A percentile compares a stretch with the other conserved stretches of the same genome.
Conservation (phyloP, 2,888 invertebrate genomes). For the Scaptomyza polygonia region DNA sequence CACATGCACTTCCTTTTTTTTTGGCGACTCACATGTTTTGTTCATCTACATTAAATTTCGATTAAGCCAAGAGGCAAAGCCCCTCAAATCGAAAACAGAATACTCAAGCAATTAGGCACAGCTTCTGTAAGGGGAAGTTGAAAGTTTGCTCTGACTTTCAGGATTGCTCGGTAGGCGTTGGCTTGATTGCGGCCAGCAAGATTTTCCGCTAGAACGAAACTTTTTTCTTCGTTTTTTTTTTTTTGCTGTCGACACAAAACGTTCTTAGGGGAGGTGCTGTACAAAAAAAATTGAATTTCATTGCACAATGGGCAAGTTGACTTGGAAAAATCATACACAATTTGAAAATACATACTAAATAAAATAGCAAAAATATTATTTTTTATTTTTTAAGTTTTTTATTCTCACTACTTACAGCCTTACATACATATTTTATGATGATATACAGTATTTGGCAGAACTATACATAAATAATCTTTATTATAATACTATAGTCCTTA, state of each 20-base stretch:
- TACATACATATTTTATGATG: too few species aligned
- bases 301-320: constrained; percentile 21
- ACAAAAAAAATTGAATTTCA: constrained; percentile 31
- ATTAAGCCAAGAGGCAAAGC: constrained; percentile 39
- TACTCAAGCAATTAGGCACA: constrained; percentile 64
- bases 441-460: too few species aligned
- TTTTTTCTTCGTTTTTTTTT: constrained; percentile 29
- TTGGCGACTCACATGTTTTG: constrained; percentile 60
- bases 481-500: too few species aligned
- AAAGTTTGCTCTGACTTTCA: not conserved
- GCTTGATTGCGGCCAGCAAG: constrained; percentile 34
- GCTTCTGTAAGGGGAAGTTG: constrained; percentile 2
- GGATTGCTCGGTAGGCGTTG: constrained; percentile 25
- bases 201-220: constrained; percentile 56
- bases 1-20: constrained; percentile 52
- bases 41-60: constrained; percentile 75
- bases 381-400: not conserved
- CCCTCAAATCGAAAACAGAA: constrained; percentile 23
- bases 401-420: too few species aligned
- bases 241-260: constrained; percentile 31
- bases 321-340: constrained; percentile 33
- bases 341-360: not conserved
- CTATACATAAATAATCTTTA: too few species aligned
- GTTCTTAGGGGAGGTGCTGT: constrained; percentile 2
- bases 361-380: not conserved